Evolutionary conservation across 2,888 invertebrate genomes (phyloP), one percentile per base, ranked within the genome.

Genomic region (Spodoptera exigua): DNA sequence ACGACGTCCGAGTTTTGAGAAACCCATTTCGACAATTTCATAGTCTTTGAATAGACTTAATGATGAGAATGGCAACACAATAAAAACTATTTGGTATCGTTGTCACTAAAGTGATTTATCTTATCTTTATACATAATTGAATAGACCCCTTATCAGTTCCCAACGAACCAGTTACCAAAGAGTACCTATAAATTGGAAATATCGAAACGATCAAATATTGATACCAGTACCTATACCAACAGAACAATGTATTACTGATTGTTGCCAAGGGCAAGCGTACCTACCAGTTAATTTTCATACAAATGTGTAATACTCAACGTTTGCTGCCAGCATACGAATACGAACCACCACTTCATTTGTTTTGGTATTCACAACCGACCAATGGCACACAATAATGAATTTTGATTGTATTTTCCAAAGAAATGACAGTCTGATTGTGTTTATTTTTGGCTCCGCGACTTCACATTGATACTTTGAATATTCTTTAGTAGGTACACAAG

Each of bases 261-360:
- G 56, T 18, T 18, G 39, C 40, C 70, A 70, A 65, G 46, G 61
- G 49, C 55, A 56, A 56, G 54, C 37, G 41, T 48, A 39, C 46
- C n/a, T 18, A 43, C 34, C 34, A 51, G 36, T 66, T 58, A 51
- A 74, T 76, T 69, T 76, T 62, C 65, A 76, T 76, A 66, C 52
- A 76, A 76, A 74, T 76, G 54, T 44, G 16, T 16, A 39, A 62
- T 76, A 70, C 77, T 61, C 65, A 73, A 74, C n/a, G 37, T 41
- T 41, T 45, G 40, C 35, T 14, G 7, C 40, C 21, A 14, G 57
- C 47, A 67, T 62, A 44, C 36, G 40, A 59, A 67, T 62, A 44
- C 36, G 40, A 59, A 56, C 37, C 11, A 36, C 5, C 21, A 7
- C 14, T 11, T 27, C 5, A 14, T 48, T 40, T 17, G 7, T 13